Percentiles rank a stretch among this genome's conserved stretches.
These are phyloP conservation scores for Rhinogobius similis DNA, from an alignment of 2,113 vertebrate genomes.

Conservation along the genomic window DNA sequence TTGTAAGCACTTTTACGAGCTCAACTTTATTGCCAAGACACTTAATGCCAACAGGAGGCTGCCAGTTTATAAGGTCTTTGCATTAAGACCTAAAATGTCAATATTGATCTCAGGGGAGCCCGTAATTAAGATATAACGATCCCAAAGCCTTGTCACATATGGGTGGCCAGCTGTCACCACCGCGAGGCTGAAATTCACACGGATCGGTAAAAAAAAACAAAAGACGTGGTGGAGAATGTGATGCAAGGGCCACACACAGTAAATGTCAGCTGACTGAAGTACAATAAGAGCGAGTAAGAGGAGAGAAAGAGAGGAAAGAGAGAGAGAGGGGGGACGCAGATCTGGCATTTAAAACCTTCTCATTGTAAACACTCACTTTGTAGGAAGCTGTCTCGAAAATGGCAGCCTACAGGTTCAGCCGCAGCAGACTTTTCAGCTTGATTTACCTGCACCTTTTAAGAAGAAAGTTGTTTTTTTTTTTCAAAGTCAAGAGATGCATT, in stretches of 20 bases:
- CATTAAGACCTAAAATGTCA: constrained; percentile 65
- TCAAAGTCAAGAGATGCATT: not conserved
- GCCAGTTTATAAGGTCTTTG: constrained; percentile 58
- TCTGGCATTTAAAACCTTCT: constrained; percentile 63
- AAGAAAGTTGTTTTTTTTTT: not conserved
- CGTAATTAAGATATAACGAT: constrained; percentile 66
- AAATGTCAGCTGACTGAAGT: constrained; percentile 69
- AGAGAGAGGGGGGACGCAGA: constrained; percentile 29
- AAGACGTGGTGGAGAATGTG: constrained; percentile 25
- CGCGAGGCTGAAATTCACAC: constrained; percentile 44
- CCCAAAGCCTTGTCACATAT: constrained; percentile 63
- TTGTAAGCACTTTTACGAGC: constrained; percentile 20
- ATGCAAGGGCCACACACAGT: constrained; percentile 38
- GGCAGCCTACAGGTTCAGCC: constrained; percentile 32
- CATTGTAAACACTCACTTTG: constrained; percentile 42
- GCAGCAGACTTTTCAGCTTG: constrained; percentile 9
- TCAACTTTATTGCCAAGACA: constrained; percentile 50
- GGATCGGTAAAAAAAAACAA: constrained; percentile 16
- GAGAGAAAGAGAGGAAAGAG: constrained; percentile 28
- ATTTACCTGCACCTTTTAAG: not conserved
- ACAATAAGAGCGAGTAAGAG: constrained; percentile 30
- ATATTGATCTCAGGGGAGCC: constrained; percentile 49
- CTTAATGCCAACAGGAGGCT: constrained; percentile 54
- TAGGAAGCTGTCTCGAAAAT: constrained; percentile 37
- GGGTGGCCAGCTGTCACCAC: constrained; percentile 69